phyloP scores from a whole-genome alignment of 2,797 vertebrate species.

The Crypturellus tataupa region DNA sequence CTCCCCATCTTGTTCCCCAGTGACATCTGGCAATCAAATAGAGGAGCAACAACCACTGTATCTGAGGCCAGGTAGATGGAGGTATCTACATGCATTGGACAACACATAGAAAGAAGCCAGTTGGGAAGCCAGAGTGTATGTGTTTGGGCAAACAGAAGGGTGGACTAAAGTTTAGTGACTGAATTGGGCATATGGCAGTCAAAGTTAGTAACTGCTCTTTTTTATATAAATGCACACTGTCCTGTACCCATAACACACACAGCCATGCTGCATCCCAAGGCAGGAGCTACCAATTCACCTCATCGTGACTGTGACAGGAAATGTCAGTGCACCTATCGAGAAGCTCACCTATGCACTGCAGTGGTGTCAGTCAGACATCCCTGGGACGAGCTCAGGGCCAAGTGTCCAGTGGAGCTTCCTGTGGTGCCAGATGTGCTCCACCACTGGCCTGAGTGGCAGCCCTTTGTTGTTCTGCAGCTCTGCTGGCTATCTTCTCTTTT shows the following conservation, averaged over 20 bases:
- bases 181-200: slow-evolving; percentile 59
- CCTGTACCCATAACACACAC: slow-evolving; percentile 79
- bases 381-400: slow-evolving; percentile 79
- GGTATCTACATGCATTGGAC: slow-evolving; percentile 82
- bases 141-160: slow-evolving; percentile 78
- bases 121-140: slow-evolving; percentile 81
- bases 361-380: slow-evolving; percentile 81
- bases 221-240: slow-evolving; percentile 64
- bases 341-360: slow-evolving; percentile 81
- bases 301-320: slow-evolving; percentile 76
- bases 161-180: slow-evolving; percentile 72
- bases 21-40: slow-evolving; percentile 83
- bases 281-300: slow-evolving; percentile 72
- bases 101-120: slow-evolving; percentile 82
- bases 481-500: slow-evolving; percentile 81
- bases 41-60: slow-evolving; percentile 83
- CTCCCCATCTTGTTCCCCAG: slow-evolving; percentile 82
- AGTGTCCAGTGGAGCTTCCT: slow-evolving; percentile 79
- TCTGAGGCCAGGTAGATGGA: slow-evolving; percentile 81
- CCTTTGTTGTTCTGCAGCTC: slow-evolving; percentile 76
- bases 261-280: slow-evolving; percentile 78
- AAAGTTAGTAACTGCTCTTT: slow-evolving; percentile 43
- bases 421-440: slow-evolving; percentile 79
- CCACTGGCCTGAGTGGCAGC: slow-evolving; percentile 78
- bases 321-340: slow-evolving; percentile 77